phyloP scores from a whole-genome alignment of 2,113 vertebrate species.

The Tympanuchus pallidicinctus region DNA sequence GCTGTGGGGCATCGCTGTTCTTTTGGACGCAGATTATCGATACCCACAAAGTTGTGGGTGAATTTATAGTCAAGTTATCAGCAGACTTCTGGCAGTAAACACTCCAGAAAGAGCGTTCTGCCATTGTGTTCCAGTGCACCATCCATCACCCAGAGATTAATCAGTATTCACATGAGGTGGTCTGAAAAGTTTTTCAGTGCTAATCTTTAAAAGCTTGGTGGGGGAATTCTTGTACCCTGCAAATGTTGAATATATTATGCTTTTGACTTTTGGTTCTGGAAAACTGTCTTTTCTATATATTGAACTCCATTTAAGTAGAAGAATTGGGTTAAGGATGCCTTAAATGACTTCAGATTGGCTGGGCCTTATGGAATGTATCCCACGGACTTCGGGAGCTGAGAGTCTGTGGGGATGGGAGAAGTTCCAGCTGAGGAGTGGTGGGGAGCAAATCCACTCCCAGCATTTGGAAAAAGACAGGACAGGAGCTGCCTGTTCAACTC shows the following conservation, averaged over 20 bases:
- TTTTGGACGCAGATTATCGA: neutral
- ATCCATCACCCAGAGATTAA: slow-evolving; percentile 29
- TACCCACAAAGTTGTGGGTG: neutral
- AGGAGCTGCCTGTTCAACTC: neutral
- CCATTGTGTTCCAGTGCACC: neutral
- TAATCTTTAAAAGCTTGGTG: slow-evolving; percentile 4
- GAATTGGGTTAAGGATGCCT: neutral
- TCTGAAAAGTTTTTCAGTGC: slow-evolving; percentile 38
- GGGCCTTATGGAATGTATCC: neutral
- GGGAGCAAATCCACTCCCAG: neutral
- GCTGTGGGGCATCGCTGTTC: neutral
- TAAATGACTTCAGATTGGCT: neutral
- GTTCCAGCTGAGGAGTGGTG: neutral
- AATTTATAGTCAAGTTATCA: neutral
- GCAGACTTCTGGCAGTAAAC: neutral
- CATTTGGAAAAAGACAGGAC: neutral
- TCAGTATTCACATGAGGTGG: slow-evolving; percentile 3
- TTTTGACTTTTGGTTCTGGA: neutral
- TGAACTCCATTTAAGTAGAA: slow-evolving; percentile 17
- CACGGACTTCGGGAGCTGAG: neutral
- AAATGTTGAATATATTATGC: neutral
- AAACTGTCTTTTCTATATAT: neutral
- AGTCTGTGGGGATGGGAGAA: neutral
- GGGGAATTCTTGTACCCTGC: neutral
- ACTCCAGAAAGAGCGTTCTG: slow-evolving; percentile 6